Conservation (phyloP, 2,797 vertebrate genomes). For the Serranus cabrilla region DNA sequence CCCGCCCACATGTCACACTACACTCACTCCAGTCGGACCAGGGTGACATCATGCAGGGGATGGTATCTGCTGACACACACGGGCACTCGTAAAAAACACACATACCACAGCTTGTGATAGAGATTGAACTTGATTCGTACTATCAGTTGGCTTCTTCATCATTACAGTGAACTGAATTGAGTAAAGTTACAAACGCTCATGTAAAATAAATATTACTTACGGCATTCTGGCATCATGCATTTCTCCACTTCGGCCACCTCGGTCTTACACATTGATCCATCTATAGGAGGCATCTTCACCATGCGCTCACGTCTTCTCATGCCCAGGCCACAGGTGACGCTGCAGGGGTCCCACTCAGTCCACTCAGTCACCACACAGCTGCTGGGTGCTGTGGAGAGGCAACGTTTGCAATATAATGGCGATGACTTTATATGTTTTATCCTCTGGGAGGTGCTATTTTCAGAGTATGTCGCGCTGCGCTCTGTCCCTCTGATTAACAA, state of each 20-base stretch:
- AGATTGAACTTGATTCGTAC: not conserved
- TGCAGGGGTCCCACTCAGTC: constrained; percentile 96
- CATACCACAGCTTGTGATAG: not conserved
- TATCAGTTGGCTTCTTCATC: not conserved
- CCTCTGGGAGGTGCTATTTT: too few species aligned
- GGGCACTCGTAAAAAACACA: not conserved
- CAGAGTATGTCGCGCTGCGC: too few species aligned
- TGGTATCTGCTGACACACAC: constrained; percentile 51
- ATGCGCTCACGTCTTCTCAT: constrained; percentile 93
- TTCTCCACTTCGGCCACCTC: constrained; percentile 93
- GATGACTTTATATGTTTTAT: too few species aligned
- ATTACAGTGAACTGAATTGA: not conserved
- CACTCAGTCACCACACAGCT: constrained; percentile 96
- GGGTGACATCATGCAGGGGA: constrained; percentile 91
- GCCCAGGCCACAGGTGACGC: constrained; percentile 92
- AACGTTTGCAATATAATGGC: not conserved
- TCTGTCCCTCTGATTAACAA: too few species aligned
- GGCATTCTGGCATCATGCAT: constrained; percentile 98
- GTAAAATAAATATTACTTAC: constrained; percentile 83
- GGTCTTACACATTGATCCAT: constrained; percentile 92
- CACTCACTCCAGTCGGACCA: constrained; percentile 98
- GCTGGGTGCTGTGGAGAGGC: constrained; percentile 86
- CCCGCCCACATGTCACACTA: constrained; percentile 93
- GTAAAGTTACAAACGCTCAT: not conserved
- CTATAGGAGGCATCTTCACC: constrained; percentile 95